These are phyloP conservation scores for Elysia chlorotica DNA, from an alignment of 1,140 invertebrate genomes.

Conservation along the genomic window DNA sequence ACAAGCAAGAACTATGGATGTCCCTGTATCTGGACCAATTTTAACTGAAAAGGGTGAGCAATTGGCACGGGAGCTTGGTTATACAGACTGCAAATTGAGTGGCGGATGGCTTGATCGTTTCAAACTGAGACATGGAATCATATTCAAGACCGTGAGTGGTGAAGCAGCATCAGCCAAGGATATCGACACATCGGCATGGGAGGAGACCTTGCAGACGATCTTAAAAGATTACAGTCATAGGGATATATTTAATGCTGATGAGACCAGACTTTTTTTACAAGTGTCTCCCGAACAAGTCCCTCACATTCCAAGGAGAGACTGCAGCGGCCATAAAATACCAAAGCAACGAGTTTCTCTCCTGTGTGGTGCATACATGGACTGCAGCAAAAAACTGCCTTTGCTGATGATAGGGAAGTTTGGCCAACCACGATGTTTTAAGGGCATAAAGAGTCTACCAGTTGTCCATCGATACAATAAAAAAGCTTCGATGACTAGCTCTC, in stretches of 20 bases:
- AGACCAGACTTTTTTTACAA: neutral
- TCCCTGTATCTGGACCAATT: slow-evolving; percentile 1
- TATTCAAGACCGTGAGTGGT: neutral
- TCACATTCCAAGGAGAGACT: neutral
- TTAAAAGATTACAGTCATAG: neutral
- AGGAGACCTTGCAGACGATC: neutral
- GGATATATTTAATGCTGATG: neutral
- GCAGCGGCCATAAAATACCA: too few relatives aligned
- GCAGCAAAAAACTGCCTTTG: neutral
- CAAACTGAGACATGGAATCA: neutral
- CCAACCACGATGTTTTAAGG: neutral
- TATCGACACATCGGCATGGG: neutral
- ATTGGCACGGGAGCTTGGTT: neutral
- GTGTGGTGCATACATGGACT: neutral
- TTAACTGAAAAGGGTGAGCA: neutral
- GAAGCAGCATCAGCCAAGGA: too few relatives aligned
- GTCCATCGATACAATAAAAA: neutral
- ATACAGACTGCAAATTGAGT: neutral
- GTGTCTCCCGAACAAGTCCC: neutral
- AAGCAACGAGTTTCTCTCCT: neutral
- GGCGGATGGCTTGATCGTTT: neutral
- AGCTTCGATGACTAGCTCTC: neutral
- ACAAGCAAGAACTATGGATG: neutral
- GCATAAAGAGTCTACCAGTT: neutral
- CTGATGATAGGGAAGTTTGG: neutral